Evolutionary conservation across 2,113 vertebrate species (phyloP), one percentile per base, ranked within the genome.

Genomic region (Taurulus bubalis): DNA sequence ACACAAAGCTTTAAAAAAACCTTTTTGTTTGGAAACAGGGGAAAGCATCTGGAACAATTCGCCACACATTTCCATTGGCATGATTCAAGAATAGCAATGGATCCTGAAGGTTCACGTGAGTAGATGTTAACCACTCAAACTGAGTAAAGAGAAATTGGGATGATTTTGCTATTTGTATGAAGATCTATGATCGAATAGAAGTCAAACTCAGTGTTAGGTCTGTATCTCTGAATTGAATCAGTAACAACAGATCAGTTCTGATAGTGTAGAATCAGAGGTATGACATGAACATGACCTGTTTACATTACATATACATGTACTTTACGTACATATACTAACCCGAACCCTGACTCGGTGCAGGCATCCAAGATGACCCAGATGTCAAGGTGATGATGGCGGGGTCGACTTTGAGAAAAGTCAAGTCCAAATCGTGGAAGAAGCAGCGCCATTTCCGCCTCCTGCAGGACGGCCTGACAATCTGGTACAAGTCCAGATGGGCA

Each of bases 401-500:
- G 32, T 95, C 90, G 0, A 77, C 95, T 87, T 94, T 99, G 93
- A 96, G 97, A 72, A 99, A 99, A 90, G 96, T 98, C 73, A 98
- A 97, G 83, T 97, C 98, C 77, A 96, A 95, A 67, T 95, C 79
- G 49, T 99, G 97, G 97, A 99, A 97, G 90, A 98, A 96, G 83
- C 95, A 95, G 56, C 94, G 98, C n/a, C 96, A 95, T 90, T 99
- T 97, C 94, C 95, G 95, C 79, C 95, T 99, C 10, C 95, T 97
- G 88, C 96, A 98, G 1, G 97, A 99, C 11, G 95, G 96, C 79
- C 94, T 97, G 95, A 98, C 96, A 0, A 95, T 99, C 85, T 97
- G 96, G 96, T 98, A 99, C 90, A 95, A 97, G 80, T 98, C 96
- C 71, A 96, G 95, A 92, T 96, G 95, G 78, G 92, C 95, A 0